Conservation (phyloP, 2,888 invertebrate species). For the Drosophila subsilvestris region DNA sequence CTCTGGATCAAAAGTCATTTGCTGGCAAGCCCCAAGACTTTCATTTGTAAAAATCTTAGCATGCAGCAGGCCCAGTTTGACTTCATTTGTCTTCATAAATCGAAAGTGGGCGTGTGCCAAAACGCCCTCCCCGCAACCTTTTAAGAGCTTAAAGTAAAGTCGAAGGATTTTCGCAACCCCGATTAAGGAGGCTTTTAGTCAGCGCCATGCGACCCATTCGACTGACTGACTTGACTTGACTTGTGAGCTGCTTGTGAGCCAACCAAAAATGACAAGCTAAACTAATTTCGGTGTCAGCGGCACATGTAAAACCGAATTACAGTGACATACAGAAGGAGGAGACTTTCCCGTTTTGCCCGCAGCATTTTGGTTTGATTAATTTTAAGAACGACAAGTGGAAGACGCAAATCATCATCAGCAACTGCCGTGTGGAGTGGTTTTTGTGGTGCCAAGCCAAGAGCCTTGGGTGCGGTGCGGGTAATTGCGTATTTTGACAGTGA, state of each 20-base stretch:
- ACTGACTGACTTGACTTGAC: conserved; percentile 24
- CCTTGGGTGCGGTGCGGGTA: conserved; percentile 44
- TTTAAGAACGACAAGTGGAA: conserved; percentile 67
- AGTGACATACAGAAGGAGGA: conserved; percentile 50
- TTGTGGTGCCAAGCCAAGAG: conserved; percentile 6
- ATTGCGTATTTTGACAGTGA: conserved; percentile 62
- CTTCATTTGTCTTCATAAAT: conserved; percentile 51
- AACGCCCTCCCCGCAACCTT: conserved; percentile 12
- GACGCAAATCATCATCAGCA: conserved; percentile 61
- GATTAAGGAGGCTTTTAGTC: conserved; percentile 36
- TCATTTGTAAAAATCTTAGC: conserved; percentile 17
- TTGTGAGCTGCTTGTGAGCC: conserved; percentile 47
- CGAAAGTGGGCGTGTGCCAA: conserved; percentile 26
- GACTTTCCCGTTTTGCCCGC: conserved; percentile 51
- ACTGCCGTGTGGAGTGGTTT: conserved; percentile 2
- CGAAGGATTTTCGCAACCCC: conserved; percentile 27
- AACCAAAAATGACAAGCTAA: conserved; percentile 70
- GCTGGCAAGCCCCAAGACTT: background rate
- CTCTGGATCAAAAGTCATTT: conserved; percentile 19
- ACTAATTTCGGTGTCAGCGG: conserved; percentile 73
- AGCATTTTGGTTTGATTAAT: conserved; percentile 70
- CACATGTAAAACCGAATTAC: conserved; percentile 65
- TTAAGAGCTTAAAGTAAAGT: conserved; percentile 46
- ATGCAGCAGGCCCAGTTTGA: conserved; percentile 7
- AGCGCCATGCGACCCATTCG: background rate